Evolutionary conservation across 2,113 vertebrate genomes (phyloP).

Genomic region (Pomatorhinus ruficollis): DNA sequence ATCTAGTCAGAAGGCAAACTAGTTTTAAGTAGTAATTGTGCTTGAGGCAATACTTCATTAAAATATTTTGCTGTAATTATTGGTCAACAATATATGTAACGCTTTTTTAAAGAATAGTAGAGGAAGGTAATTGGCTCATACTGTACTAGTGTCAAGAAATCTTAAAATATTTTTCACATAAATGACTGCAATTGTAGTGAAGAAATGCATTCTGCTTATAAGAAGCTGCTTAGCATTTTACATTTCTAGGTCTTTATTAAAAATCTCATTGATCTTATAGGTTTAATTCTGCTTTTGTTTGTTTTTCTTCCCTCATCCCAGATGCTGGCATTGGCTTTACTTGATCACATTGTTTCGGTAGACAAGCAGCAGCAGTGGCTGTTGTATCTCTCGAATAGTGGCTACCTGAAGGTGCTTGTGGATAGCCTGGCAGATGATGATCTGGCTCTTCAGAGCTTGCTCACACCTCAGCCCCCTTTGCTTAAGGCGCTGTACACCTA

Average conservation of each 20-base stretch:
- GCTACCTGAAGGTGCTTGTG: conserved; percentile 93
- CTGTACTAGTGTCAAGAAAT: not conserved
- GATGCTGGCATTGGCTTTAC: conserved; percentile 93
- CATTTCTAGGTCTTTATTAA: not conserved
- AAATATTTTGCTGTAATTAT: not conserved
- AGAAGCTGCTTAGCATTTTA: not conserved
- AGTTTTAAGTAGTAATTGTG: not conserved
- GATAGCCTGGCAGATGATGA: conserved; percentile 94
- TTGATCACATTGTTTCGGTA: conserved; percentile 90
- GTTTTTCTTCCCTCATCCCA: conserved; percentile 16
- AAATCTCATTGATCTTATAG: not conserved
- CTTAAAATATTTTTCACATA: not conserved
- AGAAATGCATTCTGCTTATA: not conserved
- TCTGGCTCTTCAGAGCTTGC: conserved; percentile 84
- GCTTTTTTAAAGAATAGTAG: not conserved
- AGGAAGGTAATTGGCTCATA: not conserved
- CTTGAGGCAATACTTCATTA: not conserved
- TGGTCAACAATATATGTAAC: not conserved
- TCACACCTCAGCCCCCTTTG: conserved; percentile 88
- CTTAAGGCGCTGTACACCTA: conserved; percentile 96
- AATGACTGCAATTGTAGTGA: not conserved
- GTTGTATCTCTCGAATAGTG: conserved; percentile 92
- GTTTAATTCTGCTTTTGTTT: not conserved
- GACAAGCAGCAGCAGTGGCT: conserved; percentile 96
- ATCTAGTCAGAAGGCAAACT: not conserved